Evolutionary conservation across 2,797 vertebrate genomes (phyloP).

Genomic region (Schizothorax lantsangensis): DNA sequence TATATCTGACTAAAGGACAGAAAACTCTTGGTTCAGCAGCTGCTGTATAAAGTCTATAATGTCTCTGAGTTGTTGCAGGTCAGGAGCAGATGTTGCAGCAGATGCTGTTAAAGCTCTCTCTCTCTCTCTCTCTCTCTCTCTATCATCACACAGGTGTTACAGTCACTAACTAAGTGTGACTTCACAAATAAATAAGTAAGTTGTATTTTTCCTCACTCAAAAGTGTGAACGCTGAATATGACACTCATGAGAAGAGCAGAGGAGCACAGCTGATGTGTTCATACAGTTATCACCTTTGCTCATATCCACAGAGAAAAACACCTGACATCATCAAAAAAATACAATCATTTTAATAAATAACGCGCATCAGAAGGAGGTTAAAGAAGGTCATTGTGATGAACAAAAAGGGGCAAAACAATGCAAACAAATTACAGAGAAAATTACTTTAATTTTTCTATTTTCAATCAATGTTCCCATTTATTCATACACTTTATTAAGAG

Average conservation of each 20-base stretch:
- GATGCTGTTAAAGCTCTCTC: constrained; percentile 30
- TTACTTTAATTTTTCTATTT: not conserved
- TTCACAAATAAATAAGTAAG: constrained; percentile 8
- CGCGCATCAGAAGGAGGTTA: not conserved
- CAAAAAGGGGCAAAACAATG: not conserved
- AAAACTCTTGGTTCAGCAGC: not conserved
- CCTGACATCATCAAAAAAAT: not conserved
- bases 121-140: not conserved
- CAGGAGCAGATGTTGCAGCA: constrained; percentile 48
- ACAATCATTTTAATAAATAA: not conserved
- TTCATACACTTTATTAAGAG: not conserved
- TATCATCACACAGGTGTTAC: constrained; percentile 42
- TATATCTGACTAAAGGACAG: not conserved
- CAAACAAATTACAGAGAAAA: not conserved
- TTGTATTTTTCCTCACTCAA: not conserved
- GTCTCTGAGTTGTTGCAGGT: constrained; percentile 26
- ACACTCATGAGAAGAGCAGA: not conserved
- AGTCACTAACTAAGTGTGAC: constrained; percentile 9
- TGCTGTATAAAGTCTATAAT: not conserved
- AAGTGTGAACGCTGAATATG: constrained; percentile 16
- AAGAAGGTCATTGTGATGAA: not conserved
- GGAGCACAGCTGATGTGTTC: not conserved
- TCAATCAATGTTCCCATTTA: not conserved
- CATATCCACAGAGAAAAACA: not conserved
- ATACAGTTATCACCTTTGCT: not conserved